Evolutionary conservation across 2,113 vertebrate species (phyloP).

Genomic region (Pollachius pollachius): DNA sequence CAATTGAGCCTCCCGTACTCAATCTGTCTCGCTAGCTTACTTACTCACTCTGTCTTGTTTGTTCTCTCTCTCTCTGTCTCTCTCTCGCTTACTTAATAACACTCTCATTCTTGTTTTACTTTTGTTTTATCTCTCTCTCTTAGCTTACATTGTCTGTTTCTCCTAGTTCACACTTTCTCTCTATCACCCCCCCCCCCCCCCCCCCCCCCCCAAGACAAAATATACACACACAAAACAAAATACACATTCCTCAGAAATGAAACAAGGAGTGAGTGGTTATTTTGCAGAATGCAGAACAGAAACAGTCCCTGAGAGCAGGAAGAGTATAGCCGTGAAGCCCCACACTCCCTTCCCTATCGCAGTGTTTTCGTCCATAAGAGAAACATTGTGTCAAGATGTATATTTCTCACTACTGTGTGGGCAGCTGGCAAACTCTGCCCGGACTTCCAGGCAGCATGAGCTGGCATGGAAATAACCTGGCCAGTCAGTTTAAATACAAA

Average conservation of each 20-base stretch:
- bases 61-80: background rate
- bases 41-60: too few relatives aligned
- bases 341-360: constrained; percentile 20
- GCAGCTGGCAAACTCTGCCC: too few relatives aligned
- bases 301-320: constrained; percentile 20
- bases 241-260: constrained; percentile 24
- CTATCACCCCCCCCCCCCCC: background rate
- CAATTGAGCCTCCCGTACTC: too few relatives aligned
- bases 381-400: background rate
- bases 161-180: too few relatives aligned
- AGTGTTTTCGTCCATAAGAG: background rate
- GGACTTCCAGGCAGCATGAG: constrained; percentile 55
- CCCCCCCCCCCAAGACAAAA: background rate
- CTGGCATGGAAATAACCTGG: constrained; percentile 66
- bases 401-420: constrained; percentile 41
- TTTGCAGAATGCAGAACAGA: constrained; percentile 42
- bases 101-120: background rate
- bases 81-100: background rate
- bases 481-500: constrained; percentile 51
- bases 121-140: background rate
- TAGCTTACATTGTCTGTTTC: too few relatives aligned
- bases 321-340: background rate
- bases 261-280: constrained; percentile 9
- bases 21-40: too few relatives aligned
- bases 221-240: background rate